A percentile compares a stretch with the other conserved stretches of the same genome.
Conservation (phyloP, 2,113 vertebrate species). For the Mesitornis unicolor region DNA sequence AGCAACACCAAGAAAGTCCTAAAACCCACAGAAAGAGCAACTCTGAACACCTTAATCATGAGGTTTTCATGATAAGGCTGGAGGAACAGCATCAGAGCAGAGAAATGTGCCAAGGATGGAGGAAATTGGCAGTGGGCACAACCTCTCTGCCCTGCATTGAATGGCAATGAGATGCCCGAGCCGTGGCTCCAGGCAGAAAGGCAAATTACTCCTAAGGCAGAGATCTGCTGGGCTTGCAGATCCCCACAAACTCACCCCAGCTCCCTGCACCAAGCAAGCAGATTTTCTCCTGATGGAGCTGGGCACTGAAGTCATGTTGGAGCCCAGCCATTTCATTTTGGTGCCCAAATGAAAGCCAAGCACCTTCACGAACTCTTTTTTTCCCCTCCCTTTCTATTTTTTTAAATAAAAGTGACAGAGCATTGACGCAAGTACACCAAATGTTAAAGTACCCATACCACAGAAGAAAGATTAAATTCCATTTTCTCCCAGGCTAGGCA, state of each 20-base stretch:
- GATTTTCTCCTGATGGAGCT: neutral
- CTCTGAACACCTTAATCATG: neutral
- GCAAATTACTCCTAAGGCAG: neutral
- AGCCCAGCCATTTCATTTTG: neutral
- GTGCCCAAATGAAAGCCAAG: neutral
- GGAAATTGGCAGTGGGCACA: neutral
- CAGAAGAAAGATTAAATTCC: neutral
- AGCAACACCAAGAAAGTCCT: neutral
- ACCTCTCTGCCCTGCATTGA: neutral
- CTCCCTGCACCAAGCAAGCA: neutral
- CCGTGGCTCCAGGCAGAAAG: accelerated
- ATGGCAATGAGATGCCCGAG: accelerated
- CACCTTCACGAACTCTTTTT: neutral
- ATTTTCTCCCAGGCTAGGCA: neutral
- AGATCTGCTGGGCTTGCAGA: neutral
- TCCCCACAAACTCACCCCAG: neutral
- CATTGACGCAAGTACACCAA: neutral
- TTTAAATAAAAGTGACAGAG: neutral
- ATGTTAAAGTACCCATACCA: neutral
- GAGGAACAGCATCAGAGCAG: neutral
- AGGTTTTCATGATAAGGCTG: neutral
- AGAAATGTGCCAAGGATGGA: accelerated
- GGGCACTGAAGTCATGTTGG: neutral
- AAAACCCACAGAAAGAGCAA: neutral
- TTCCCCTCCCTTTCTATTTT: accelerated